These are phyloP conservation scores for Volucella zonaria DNA, from an alignment of 2,888 invertebrate species.

Conservation along the genomic window DNA sequence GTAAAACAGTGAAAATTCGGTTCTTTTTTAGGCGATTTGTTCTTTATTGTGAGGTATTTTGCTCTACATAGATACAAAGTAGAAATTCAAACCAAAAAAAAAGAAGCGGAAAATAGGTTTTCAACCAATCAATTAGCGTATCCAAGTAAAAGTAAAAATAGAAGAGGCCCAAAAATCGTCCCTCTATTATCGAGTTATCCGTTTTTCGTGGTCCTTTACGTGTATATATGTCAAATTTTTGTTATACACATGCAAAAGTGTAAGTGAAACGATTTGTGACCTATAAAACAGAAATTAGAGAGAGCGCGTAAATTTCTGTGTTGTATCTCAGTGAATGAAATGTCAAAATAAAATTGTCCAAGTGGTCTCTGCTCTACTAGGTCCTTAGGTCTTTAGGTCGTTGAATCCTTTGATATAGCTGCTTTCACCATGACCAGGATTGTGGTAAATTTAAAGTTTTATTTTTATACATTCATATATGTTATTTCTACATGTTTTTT, in stretches of 20 bases:
- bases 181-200: constrained; percentile 20
- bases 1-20: constrained; percentile 23
- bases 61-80: not conserved
- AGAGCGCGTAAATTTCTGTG: constrained; percentile 65
- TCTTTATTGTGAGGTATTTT: not conserved
- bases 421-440: constrained; percentile 64
- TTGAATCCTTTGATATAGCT: not conserved
- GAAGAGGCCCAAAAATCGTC: not conserved
- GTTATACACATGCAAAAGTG: constrained; percentile 58
- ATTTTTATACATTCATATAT: too few species aligned
- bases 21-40: not conserved
- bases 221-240: constrained; percentile 17
- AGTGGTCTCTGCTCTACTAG: constrained; percentile 18
- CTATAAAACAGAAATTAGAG: constrained; percentile 60
- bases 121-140: too few species aligned
- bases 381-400: constrained; percentile 20
- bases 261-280: constrained; percentile 64
- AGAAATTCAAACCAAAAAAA: not conserved
- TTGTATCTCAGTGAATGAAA: constrained; percentile 50
- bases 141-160: not conserved
- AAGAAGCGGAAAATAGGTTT: too few species aligned
- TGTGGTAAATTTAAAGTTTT: constrained; percentile 54
- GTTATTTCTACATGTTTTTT: too few species aligned
- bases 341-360: constrained; percentile 41
- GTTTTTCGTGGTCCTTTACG: constrained; percentile 5